phyloP scores from a whole-genome alignment of 1,140 invertebrate species.

The Calycopis cecrops region DNA sequence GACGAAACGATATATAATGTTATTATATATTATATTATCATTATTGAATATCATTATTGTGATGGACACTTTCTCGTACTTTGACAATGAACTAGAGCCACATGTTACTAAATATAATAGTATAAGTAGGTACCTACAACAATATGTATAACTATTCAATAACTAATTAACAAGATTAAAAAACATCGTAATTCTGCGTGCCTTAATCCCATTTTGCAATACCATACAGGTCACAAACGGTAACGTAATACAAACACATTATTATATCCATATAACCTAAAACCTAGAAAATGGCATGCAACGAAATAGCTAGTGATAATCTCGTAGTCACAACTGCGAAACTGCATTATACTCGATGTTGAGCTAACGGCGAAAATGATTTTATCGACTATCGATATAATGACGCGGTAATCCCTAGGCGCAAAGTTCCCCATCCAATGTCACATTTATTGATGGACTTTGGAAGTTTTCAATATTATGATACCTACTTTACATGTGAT shows the following conservation, averaged over 20 bases:
- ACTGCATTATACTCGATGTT: slow-evolving; percentile 24
- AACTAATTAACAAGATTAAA: too few species aligned
- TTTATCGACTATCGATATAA: slow-evolving; percentile 30
- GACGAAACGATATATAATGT: too few species aligned
- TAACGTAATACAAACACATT: background rate
- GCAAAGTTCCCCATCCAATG: slow-evolving; percentile 54
- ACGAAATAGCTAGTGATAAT: slow-evolving; percentile 24
- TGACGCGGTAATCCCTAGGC: slow-evolving; percentile 25
- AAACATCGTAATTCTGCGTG: too few species aligned
- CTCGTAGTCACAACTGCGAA: slow-evolving; percentile 19
- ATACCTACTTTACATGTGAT: slow-evolving; percentile 71
- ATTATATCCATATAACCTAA: background rate
- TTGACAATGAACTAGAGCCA: too few species aligned
- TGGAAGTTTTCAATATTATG: slow-evolving; percentile 73
- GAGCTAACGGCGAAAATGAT: slow-evolving; percentile 14
- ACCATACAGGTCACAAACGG: background rate
- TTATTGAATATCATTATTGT: too few species aligned
- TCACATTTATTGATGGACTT: slow-evolving; percentile 72
- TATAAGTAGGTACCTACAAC: background rate
- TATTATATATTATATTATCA: too few species aligned
- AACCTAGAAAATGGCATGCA: slow-evolving; percentile 21
- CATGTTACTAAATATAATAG: too few species aligned
- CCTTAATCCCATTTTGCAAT: too few species aligned
- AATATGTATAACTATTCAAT: too few species aligned
- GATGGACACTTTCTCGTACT: too few species aligned